A percentile compares a stretch with the other conserved stretches of the same genome.
Evolutionary conservation across 1,140 invertebrate species (phyloP).

Genomic region (Drosophila tsacasi): DNA sequence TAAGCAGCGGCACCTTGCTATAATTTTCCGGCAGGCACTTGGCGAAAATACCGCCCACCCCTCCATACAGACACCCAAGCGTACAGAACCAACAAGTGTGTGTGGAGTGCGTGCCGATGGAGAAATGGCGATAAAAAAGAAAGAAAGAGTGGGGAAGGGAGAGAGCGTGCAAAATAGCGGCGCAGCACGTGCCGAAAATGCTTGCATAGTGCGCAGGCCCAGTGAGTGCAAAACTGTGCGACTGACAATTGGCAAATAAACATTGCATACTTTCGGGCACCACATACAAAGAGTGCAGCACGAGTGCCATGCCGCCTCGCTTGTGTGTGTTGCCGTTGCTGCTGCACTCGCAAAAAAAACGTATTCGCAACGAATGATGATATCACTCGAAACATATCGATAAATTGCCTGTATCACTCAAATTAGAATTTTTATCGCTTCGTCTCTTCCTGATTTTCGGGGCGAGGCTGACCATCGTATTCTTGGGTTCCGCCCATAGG

Average conservation of each 20-base stretch:
- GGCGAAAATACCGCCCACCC: conserved; percentile 30
- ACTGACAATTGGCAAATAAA: conserved; percentile 60
- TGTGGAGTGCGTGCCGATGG: conserved; percentile 12
- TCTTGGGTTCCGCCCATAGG: conserved; percentile 3
- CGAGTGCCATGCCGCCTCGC: background rate
- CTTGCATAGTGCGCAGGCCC: conserved; percentile 52
- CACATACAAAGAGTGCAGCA: conserved; percentile 48
- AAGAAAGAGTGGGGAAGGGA: background rate
- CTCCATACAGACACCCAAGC: conserved; percentile 13
- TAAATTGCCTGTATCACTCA: conserved; percentile 7
- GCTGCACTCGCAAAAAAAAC: conserved; percentile 23
- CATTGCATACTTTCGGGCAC: conserved; percentile 71
- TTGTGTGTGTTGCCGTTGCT: conserved; percentile 16
- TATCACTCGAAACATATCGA: conserved; percentile 15
- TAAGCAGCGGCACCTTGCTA: conserved; percentile 13
- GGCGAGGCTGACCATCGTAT: conserved; percentile 4
- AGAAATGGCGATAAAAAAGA: background rate
- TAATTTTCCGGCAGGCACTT: conserved; percentile 35
- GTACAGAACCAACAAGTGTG: conserved; percentile 45
- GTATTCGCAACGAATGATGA: background rate
- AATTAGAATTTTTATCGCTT: conserved; percentile 9
- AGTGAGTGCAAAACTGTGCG: conserved; percentile 47
- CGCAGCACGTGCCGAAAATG: conserved; percentile 33
- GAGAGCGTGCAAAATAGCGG: conserved; percentile 33
- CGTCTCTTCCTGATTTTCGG: conserved; percentile 9